These are phyloP conservation scores for Lagocephalus sceleratus DNA, from an alignment of 2,797 vertebrate genomes.

Conservation along the genomic window DNA sequence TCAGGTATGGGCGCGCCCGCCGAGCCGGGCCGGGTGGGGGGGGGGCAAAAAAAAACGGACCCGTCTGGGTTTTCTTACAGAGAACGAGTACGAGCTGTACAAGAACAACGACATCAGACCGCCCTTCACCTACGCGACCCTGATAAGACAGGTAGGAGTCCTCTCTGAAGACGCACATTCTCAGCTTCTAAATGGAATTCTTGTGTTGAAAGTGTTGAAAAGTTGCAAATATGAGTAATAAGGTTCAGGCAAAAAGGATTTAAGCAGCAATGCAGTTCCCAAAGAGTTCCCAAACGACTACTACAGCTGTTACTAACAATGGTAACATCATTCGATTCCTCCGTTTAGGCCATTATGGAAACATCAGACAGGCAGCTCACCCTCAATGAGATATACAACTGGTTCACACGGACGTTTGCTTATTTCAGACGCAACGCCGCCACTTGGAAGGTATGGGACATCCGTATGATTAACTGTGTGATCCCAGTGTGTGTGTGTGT, in stretches of 20 bases:
- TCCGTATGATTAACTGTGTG: conserved; percentile 16
- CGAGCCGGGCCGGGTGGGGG: too few species aligned
- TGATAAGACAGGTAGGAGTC: conserved; percentile 90
- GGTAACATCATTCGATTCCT: neutral
- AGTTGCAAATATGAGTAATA: too few species aligned
- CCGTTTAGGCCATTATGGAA: conserved; percentile 90
- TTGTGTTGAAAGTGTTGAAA: neutral
- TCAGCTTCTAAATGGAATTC: neutral
- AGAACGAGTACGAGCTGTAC: conserved; percentile 93
- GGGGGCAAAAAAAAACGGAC: too few species aligned
- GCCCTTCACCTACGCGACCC: conserved; percentile 95
- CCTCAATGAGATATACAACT: conserved; percentile 97
- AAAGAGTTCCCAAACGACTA: too few species aligned
- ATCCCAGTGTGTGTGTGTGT: conserved; percentile 18
- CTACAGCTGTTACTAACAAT: too few species aligned
- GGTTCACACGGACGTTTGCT: conserved; percentile 94
- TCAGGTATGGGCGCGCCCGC: too few species aligned
- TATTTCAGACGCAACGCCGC: conserved; percentile 96
- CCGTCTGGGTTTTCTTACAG: conserved; percentile 65
- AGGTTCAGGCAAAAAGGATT: too few species aligned
- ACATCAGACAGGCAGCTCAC: conserved; percentile 91
- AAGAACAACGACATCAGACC: conserved; percentile 94
- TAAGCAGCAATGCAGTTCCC: too few species aligned
- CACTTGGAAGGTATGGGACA: conserved; percentile 90
- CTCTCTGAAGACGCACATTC: neutral